phyloP scores from a whole-genome alignment of 2,888 invertebrate species.

The Podabrus alpinus region DNA sequence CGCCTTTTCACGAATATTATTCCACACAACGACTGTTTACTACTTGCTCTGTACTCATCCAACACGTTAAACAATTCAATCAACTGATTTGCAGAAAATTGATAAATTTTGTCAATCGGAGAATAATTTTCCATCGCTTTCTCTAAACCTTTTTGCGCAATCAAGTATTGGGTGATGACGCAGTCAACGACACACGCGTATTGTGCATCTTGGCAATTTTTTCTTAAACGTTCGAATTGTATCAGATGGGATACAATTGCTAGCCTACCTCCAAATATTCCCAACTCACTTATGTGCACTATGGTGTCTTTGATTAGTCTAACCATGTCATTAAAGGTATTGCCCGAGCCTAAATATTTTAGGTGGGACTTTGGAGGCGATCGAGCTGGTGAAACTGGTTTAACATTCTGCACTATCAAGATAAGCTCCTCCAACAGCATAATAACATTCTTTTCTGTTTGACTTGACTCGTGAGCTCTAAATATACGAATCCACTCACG shows the following conservation, averaged over 20 bases:
- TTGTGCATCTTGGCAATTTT: conserved; percentile 54
- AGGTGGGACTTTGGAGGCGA: conserved; percentile 23
- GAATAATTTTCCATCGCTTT: conserved; percentile 55
- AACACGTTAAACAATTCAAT: conserved; percentile 65
- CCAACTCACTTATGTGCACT: conserved; percentile 58
- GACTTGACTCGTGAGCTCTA: conserved; percentile 11
- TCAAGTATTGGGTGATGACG: conserved; percentile 53
- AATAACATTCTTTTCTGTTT: conserved; percentile 27
- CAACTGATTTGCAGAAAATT: conserved; percentile 70
- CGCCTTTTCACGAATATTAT: conserved; percentile 76
- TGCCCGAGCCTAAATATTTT: conserved; percentile 41
- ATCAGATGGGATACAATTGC: conserved; percentile 65
- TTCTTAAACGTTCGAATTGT: conserved; percentile 66
- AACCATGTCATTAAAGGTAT: conserved; percentile 39
- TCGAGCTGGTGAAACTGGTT: conserved; percentile 34
- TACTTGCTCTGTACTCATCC: conserved; percentile 58
- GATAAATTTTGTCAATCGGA: conserved; percentile 58
- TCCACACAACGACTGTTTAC: conserved; percentile 62
- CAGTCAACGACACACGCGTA: conserved; percentile 43
- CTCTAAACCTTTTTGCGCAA: conserved; percentile 60
- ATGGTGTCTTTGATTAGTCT: conserved; percentile 45
- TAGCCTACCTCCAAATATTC: conserved; percentile 64
- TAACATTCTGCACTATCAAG: conserved; percentile 6
- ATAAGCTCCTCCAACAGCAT: conserved; percentile 32
- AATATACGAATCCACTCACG: conserved; percentile 49